Base-by-base conservation (phyloP, 1,140 invertebrate genomes). In the Liolophura sinensis region DNA sequence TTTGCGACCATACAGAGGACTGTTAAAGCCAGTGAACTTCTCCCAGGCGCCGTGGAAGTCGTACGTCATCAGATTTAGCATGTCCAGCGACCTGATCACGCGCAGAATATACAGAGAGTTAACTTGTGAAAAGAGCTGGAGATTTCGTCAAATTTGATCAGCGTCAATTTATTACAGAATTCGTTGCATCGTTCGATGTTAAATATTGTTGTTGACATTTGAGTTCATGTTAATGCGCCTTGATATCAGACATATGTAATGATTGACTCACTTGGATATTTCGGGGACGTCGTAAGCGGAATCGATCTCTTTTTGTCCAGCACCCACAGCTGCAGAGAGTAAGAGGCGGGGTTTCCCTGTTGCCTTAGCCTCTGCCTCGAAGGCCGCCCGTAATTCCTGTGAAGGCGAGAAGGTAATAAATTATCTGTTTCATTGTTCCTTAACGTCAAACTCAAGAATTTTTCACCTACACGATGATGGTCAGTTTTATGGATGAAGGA, bases 41-140 rank as follows among this genome's bases (percentile, higher is more conserved):
- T 96, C 93, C 93, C 93, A 96, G 85, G 94, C 94, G 14, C 94
- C 94, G 79, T 96, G 94, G 83, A 96, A 95, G 86, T 96, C 92
- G 86, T 96, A 89, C 91, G 97, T 73, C 84, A 85, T 85, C 18
- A 97, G 87, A 86, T 97, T 97, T 85, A 97, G 91, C 88, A 96
- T 97, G 85, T 97, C 95, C 66, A 97, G 84, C 83, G 95, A 90
- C 77, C 92, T 93, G 82, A 40, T 40, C 31, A 40, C 31, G 9
- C 9, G 12, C 24, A 54, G n/a, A 54, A 54, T 7, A 54, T 54
- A 54, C 18, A 24, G 24, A 54, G 3, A 54, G 24, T 20, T 24
- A 54, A 1, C 3, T 20, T 54, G 18, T 54, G n/a, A 54, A 24
- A 54, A 5, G 51, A 50, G 14, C 49, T 14, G 49, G 49, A 15